A percentile compares a stretch with the other conserved stretches of the same genome.
Evolutionary conservation across 2,888 invertebrate genomes (phyloP).

Genomic region (Pristionchus maxplancki): DNA sequence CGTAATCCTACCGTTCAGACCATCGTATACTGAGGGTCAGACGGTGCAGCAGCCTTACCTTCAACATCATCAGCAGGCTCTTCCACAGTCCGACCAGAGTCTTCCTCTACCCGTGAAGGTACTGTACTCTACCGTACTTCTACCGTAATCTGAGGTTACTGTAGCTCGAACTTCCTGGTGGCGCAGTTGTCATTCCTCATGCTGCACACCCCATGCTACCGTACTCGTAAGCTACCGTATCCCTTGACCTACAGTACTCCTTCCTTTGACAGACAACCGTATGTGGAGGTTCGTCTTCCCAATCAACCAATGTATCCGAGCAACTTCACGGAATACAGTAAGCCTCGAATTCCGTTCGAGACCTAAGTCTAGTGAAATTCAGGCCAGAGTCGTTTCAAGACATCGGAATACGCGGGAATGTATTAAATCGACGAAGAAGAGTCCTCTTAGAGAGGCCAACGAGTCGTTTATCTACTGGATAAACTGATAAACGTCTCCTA

Average conservation of each 20-base stretch:
- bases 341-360: neutral
- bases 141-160: neutral
- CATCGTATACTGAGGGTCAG: conserved; percentile 15
- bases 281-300: conserved; percentile 22
- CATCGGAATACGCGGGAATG: conserved; percentile 11
- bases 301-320: neutral
- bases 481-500: conserved; percentile 24
- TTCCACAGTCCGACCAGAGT: neutral
- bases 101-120: neutral
- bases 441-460: neutral
- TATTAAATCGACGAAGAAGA: neutral
- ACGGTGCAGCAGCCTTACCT: neutral
- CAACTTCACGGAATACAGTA: conserved; percentile 38
- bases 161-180: conserved; percentile 27
- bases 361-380: neutral
- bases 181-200: conserved; percentile 24
- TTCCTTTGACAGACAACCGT: neutral
- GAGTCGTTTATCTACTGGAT: conserved; percentile 18
- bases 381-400: conserved; percentile 18
- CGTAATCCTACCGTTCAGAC: neutral
- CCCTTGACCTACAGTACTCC: neutral
- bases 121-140: neutral
- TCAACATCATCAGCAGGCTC: neutral
- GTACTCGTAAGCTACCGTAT: neutral
- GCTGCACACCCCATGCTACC: conserved; percentile 43